Evolutionary conservation across 1,140 invertebrate species (phyloP).

Genomic region (Drosophila simulans): DNA sequence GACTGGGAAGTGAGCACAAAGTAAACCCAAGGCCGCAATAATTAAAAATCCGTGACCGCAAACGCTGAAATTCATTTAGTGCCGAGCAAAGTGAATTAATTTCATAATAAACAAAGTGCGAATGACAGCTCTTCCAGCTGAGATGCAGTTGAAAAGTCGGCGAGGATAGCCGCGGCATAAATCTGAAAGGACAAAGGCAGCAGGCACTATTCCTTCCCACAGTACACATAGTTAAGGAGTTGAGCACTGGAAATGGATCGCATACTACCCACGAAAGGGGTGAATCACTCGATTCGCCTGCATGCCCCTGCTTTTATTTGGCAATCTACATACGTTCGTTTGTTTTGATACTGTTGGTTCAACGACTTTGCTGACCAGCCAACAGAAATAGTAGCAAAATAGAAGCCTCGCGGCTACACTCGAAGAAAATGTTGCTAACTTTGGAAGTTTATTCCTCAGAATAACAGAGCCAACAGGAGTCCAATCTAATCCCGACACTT

Average conservation of each 20-base stretch:
- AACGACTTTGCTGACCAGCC: constrained; percentile 27
- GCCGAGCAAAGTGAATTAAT: constrained; percentile 48
- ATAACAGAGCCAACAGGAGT: neutral
- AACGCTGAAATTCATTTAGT: constrained; percentile 51
- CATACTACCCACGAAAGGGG: neutral
- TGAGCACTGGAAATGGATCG: neutral
- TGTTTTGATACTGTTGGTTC: constrained; percentile 33
- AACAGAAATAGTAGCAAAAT: constrained; percentile 11
- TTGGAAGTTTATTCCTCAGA: neutral
- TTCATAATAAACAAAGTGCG: constrained; percentile 43
- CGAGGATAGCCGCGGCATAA: constrained; percentile 21
- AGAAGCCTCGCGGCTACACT: neutral
- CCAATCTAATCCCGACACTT: too few relatives aligned
- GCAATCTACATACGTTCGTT: constrained; percentile 10
- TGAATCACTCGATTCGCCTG: constrained; percentile 10
- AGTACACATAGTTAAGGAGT: constrained; percentile 3
- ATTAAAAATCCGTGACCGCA: constrained; percentile 49
- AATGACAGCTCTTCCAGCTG: constrained; percentile 17
- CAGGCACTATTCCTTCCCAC: neutral
- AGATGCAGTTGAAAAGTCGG: constrained; percentile 29
- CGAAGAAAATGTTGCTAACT: neutral
- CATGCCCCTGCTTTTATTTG: constrained; percentile 16
- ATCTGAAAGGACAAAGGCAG: constrained; percentile 12
- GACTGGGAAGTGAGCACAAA: constrained; percentile 8
- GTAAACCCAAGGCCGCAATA: constrained; percentile 37